Conservation (phyloP, 2,113 vertebrate genomes). For the Crocuta crocuta region DNA sequence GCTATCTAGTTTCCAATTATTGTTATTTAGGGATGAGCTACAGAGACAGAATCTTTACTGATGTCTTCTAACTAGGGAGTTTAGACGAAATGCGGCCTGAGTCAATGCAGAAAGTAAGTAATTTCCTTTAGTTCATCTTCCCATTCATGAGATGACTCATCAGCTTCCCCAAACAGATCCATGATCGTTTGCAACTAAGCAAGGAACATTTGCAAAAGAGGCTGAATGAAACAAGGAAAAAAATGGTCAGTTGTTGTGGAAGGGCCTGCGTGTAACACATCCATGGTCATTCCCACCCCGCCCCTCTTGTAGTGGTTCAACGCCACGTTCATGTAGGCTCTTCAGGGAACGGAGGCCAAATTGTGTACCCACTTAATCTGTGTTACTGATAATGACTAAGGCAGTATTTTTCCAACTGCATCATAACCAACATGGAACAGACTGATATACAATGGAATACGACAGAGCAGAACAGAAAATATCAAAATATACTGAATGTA, state of each 20-base stretch:
- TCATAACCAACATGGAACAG: background rate
- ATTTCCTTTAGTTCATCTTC: constrained; percentile 44
- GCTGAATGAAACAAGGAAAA: background rate
- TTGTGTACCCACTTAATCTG: background rate
- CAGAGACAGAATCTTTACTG: constrained; percentile 65
- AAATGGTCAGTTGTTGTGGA: background rate
- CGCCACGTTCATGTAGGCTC: background rate
- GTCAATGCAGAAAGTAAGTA: constrained; percentile 21
- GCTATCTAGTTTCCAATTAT: constrained; percentile 76
- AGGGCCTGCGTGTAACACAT: background rate
- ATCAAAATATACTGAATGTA: background rate
- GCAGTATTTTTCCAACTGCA: background rate
- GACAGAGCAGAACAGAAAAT: background rate
- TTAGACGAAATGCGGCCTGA: constrained; percentile 42
- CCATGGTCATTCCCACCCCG: rapidly evolving
- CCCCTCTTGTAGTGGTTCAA: background rate
- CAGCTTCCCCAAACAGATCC: constrained; percentile 29
- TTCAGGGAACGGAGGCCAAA: background rate
- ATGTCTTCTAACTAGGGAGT: constrained; percentile 43
- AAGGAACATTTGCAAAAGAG: constrained; percentile 5
- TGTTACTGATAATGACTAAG: background rate
- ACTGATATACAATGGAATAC: background rate
- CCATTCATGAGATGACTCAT: constrained; percentile 55
- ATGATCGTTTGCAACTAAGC: background rate
- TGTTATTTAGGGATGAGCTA: constrained; percentile 68